These are phyloP conservation scores for Tarsius wallacei DNA, from an alignment of 2,797 vertebrate species.

Conservation along the genomic window DNA sequence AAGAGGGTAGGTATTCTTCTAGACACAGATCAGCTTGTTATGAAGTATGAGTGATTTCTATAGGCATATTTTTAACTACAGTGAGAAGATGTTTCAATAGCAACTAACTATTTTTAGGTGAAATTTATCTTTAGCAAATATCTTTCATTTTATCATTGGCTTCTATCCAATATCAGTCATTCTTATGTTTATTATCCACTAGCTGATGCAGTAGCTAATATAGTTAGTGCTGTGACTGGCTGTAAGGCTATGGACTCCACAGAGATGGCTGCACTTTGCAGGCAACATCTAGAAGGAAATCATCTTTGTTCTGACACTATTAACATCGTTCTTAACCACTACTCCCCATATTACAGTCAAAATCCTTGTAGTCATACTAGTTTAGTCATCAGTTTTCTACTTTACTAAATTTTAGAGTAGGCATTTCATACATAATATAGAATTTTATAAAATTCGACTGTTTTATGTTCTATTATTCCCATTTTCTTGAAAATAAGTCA, in stretches of 20 bases:
- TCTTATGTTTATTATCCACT: background rate
- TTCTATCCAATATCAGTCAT: background rate
- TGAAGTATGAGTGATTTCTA: background rate
- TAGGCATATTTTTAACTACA: background rate
- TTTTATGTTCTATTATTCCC: conserved; percentile 13
- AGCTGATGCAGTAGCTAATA: background rate
- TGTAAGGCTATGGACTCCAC: background rate
- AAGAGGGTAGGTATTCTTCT: background rate
- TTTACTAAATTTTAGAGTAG: background rate
- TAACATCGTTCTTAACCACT: background rate
- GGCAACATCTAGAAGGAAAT: conserved; percentile 3
- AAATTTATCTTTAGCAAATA: conserved; percentile 19
- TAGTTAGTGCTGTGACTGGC: background rate
- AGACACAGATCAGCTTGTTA: background rate
- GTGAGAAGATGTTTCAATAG: background rate
- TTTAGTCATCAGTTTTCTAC: background rate
- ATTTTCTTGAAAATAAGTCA: conserved; percentile 64
- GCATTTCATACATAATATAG: background rate
- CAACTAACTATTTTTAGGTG: background rate
- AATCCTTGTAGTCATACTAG: background rate
- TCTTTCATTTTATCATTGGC: background rate
- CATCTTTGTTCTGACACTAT: background rate
- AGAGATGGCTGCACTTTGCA: background rate
- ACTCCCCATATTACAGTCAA: background rate
- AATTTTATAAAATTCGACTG: background rate